Conservation (phyloP, 1,140 invertebrate species). For the Drosophila yakuba region DNA sequence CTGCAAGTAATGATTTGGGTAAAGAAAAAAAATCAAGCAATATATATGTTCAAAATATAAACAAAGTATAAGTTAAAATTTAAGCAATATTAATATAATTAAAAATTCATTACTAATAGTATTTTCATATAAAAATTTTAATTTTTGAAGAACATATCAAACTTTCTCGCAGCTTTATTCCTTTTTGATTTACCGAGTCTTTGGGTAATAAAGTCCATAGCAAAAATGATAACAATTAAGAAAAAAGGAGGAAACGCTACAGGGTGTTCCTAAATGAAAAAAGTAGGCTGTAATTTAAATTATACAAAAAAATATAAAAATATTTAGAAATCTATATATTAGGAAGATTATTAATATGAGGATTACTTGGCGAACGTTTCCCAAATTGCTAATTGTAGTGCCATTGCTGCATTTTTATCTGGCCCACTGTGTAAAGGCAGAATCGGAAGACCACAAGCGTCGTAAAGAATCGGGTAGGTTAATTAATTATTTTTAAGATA, state of each 20-base stretch:
- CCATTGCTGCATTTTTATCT: conserved; percentile 48
- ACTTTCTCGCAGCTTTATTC: conserved; percentile 33
- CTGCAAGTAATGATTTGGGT: conserved; percentile 3
- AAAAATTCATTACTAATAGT: too few relatives aligned
- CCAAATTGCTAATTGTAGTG: conserved; percentile 53
- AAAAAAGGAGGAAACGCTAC: conserved; percentile 22
- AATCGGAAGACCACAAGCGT: conserved; percentile 39
- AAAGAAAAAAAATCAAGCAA: too few relatives aligned
- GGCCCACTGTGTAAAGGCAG: background rate
- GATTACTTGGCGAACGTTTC: conserved; percentile 44
- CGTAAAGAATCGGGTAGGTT: conserved; percentile 38
- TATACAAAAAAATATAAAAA: background rate
- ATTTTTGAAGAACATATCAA: background rate
- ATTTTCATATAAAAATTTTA: background rate
- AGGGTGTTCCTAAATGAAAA: conserved; percentile 43
- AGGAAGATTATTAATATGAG: conserved; percentile 18
- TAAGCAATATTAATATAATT: too few relatives aligned
- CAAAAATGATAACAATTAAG: conserved; percentile 68
- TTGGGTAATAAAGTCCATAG: conserved; percentile 70
- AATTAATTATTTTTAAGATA: too few relatives aligned
- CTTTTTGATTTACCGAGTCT: conserved; percentile 8
- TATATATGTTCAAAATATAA: background rate
- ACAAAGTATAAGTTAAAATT: too few relatives aligned
- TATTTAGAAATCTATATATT: background rate
- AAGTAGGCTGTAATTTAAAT: background rate